Percentiles rank a stretch among this genome's conserved stretches.
Evolutionary conservation across 2,888 invertebrate species (phyloP).

Genomic region (Andricus curvator): DNA sequence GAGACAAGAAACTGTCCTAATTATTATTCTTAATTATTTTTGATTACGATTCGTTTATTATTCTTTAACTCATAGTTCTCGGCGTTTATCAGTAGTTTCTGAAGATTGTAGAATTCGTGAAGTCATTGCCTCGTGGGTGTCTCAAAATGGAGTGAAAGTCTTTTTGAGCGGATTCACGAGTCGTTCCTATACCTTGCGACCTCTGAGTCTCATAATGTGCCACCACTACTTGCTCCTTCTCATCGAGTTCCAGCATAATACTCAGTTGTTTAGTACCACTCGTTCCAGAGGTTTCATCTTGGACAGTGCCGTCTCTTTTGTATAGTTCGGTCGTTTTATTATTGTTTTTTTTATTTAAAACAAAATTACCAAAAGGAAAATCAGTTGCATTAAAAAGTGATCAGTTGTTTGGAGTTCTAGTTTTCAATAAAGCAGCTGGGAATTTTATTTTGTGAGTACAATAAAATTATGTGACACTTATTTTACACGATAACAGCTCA

Average conservation of each 20-base stretch:
- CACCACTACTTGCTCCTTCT: slow-evolving; percentile 54
- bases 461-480: background rate
- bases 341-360: background rate
- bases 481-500: background rate
- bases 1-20: background rate
- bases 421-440: background rate
- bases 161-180: slow-evolving; percentile 56
- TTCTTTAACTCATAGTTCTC: background rate
- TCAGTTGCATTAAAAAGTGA: background rate
- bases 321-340: background rate
- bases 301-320: slow-evolving; percentile 23
- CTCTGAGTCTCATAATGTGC: slow-evolving; percentile 50
- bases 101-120: background rate
- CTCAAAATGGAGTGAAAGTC: slow-evolving; percentile 66
- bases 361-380: background rate
- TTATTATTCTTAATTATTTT: background rate
- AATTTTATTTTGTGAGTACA: background rate
- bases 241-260: slow-evolving; percentile 66
- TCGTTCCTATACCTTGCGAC: slow-evolving; percentile 61
- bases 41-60: background rate
- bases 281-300: slow-evolving; percentile 61
- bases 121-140: slow-evolving; percentile 32
- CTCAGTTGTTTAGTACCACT: slow-evolving; percentile 71
- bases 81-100: background rate
- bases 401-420: background rate